Evolutionary conservation across 2,888 invertebrate genomes (phyloP), one percentile per base, ranked within the genome.

Genomic region (Hyposoter dolosus): DNA sequence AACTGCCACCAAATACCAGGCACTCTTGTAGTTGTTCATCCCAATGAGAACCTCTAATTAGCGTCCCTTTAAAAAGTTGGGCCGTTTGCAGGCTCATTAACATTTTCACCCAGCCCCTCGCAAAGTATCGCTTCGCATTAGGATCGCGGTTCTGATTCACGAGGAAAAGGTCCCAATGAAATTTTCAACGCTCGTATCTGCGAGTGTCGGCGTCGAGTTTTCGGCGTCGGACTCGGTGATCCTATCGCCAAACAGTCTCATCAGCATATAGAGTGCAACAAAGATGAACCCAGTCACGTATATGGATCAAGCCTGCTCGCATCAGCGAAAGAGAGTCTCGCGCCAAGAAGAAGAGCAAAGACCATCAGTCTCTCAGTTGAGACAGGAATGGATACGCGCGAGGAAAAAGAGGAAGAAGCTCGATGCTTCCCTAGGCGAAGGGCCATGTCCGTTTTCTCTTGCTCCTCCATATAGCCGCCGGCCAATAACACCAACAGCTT

Each of bases 371-470:
- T n/a, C n/a, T n/a, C n/a, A n/a, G n/a, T n/a, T n/a, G n/a, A n/a
- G n/a, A n/a, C n/a, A n/a, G n/a, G n/a, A n/a, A n/a, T n/a, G n/a
- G n/a, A n/a, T n/a, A n/a, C n/a, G n/a, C n/a, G n/a, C n/a, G n/a
- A n/a, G n/a, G n/a, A n/a, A n/a, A n/a, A n/a, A 80, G 28, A 45
- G 69, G 45, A 77, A 78, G 83, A 88, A 71, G 87, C 32, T 32
- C 32, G 32, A 32, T 4, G 32, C 32, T 3, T 32, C 4, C 4
- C 9, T 23, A 89, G 88, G 88, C 87, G 88, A 89, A 90, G 93
- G 91, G 91, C 90, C 91, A 92, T 93, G 93, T 93, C 94, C 94
- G 92, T 93, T 92, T 91, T 91, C 91, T 91, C 90, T 89, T 88
- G 87, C 77, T 89, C 91, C n/a, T n/a, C 40, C 45, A 60, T 82